phyloP scores from a whole-genome alignment of 2,113 vertebrate genomes.

The Marcusenius ussheri region DNA sequence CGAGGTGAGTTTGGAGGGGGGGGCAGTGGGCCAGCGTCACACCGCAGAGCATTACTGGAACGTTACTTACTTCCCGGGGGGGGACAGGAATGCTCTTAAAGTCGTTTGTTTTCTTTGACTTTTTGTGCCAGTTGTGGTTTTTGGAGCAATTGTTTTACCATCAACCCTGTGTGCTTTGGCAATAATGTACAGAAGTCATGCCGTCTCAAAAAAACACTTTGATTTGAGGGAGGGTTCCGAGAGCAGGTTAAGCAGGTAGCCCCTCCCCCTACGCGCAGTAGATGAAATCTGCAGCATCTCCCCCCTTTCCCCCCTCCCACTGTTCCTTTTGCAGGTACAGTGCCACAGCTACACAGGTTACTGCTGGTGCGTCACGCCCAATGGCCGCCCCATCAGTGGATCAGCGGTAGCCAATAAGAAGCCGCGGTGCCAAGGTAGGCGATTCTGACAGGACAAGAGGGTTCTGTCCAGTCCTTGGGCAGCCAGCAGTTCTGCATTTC shows the following conservation, averaged over 20 bases:
- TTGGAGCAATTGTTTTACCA: conserved; percentile 2
- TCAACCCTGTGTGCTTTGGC: background rate
- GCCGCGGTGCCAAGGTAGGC: conserved; percentile 85
- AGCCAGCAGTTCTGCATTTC: background rate
- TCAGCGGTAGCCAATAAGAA: conserved; percentile 95
- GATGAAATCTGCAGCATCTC: background rate
- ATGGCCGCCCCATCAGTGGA: conserved; percentile 86
- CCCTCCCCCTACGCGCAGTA: background rate
- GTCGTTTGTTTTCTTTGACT: conserved; percentile 3
- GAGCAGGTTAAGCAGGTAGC: background rate
- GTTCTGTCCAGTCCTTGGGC: background rate
- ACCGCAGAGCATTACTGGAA: background rate
- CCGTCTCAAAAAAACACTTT: background rate
- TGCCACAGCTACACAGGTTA: conserved; percentile 97
- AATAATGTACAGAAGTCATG: background rate
- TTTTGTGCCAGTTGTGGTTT: conserved; percentile 5
- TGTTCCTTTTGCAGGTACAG: conserved; percentile 70
- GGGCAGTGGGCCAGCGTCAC: background rate
- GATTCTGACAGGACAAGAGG: background rate
- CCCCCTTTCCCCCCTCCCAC: background rate
- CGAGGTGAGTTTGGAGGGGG: conserved; percentile 63
- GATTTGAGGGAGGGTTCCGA: background rate
- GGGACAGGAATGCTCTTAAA: background rate
- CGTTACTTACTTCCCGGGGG: background rate
- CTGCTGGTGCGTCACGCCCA: conserved; percentile 94